Evolutionary conservation across 2,113 vertebrate genomes (phyloP).

Genomic region (Podiceps cristatus): DNA sequence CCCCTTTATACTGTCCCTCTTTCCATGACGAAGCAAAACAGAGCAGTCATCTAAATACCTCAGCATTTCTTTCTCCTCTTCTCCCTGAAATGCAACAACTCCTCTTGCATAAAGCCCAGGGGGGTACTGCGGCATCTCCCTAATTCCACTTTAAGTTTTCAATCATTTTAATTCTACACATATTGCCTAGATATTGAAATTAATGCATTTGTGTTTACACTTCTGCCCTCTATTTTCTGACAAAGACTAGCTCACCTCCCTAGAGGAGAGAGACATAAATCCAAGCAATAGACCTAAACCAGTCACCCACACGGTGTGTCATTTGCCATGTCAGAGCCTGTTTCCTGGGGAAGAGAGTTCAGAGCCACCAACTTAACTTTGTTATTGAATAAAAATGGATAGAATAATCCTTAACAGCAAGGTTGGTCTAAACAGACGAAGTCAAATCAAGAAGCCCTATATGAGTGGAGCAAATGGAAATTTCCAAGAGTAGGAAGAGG

Average conservation of each 20-base stretch:
- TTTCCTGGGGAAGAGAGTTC: not conserved
- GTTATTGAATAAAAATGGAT: not conserved
- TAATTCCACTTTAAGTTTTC: not conserved
- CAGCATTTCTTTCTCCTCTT: not conserved
- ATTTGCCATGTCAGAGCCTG: not conserved
- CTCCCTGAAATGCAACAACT: not conserved
- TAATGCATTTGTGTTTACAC: not conserved
- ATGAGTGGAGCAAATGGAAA: not conserved
- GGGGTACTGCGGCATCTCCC: not conserved
- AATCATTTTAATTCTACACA: not conserved
- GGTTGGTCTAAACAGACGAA: not conserved
- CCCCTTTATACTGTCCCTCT: not conserved
- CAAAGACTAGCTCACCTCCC: not conserved
- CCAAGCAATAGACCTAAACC: accelerated
- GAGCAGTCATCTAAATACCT: not conserved
- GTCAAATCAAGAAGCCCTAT: not conserved
- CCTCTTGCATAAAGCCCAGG: not conserved
- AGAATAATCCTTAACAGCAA: not conserved
- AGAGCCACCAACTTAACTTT: not conserved
- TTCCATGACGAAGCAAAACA: not conserved
- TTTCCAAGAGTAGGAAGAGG: not conserved
- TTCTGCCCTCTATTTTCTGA: not conserved
- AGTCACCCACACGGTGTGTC: not conserved
- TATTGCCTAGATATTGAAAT: not conserved
- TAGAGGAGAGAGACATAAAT: not conserved